Evolutionary conservation across 2,113 vertebrate species (phyloP), one percentile per base, ranked within the genome.

Genomic region (Mola mola): DNA sequence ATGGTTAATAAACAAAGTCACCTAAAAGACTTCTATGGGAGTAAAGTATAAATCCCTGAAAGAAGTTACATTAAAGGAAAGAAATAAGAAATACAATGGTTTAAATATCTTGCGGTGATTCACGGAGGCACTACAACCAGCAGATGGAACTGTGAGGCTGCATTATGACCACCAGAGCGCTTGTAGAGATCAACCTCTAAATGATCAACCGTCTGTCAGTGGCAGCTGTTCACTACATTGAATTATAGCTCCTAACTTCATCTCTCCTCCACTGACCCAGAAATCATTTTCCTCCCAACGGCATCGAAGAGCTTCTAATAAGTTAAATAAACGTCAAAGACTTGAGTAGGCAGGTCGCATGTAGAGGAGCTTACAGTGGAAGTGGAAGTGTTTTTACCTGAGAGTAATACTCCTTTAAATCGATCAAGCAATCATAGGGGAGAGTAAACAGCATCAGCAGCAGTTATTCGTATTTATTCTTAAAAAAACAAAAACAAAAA

Each of bases 131-230:
- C 11, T 7, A 13, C 8, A 16, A 9, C 64, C 83, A 80, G n/a
- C 2, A 80, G 85, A 62, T 59, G 81, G 80, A 62, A 31, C n/a
- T 64, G 56, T 61, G 22, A 41, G 8, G 28, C 60, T 37, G 26
- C 42, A 59, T 29, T n/a, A 2, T 11, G 20, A 7, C 1, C n/a
- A 40, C 8, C 7, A 2, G 8, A 19, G 21, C 4, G n/a, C 22
- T 34, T 15, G 2, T 6, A 26, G 1, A 51, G 0, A 10, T 21
- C 24, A 53, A 3, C 46, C n/a, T 25, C 11, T 2, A 16, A 20
- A 57, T 17, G n/a, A 31, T 28, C 13, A 20, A 29, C n/a, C 51
- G 43, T 19, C 5, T 51, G 15, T 44, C 4, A 8, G 29, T n/a
- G n/a, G n/a, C 29, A 13, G 33, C 5, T 4, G 33, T 34, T 15